phyloP scores from a whole-genome alignment of 2,888 invertebrate species.

The Philonicus albiceps region DNA sequence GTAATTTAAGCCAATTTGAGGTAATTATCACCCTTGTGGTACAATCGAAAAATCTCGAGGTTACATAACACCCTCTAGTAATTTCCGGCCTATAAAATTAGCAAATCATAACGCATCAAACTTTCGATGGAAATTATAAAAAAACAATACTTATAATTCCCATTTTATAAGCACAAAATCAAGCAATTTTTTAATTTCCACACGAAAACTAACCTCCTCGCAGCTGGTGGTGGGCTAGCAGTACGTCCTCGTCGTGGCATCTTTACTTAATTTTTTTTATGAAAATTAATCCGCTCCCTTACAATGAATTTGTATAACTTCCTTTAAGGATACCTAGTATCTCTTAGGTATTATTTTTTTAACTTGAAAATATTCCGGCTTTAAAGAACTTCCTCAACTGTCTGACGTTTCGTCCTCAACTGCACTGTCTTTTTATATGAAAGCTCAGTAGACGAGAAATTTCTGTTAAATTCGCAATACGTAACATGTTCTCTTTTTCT shows the following conservation, averaged over 20 bases:
- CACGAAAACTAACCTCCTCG: conserved; percentile 66
- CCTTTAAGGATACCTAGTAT: background rate
- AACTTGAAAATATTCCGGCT: background rate
- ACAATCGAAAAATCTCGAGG: background rate
- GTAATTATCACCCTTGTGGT: background rate
- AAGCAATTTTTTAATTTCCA: background rate
- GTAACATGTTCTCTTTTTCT: background rate
- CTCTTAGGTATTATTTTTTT: background rate
- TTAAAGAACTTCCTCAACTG: background rate
- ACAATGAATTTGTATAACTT: background rate
- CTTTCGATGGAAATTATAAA: background rate
- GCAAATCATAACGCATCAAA: background rate
- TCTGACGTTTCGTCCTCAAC: conserved; percentile 1
- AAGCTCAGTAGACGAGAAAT: background rate
- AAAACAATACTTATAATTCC: background rate
- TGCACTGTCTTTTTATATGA: background rate
- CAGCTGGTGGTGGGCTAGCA: conserved; percentile 73
- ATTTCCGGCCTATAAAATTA: background rate
- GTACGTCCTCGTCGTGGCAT: conserved; percentile 81
- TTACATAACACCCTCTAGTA: background rate
- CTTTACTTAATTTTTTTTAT: conserved; percentile 52
- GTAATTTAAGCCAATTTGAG: background rate
- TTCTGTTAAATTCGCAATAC: background rate
- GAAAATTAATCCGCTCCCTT: background rate
- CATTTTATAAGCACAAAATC: background rate